These are phyloP conservation scores for Drosophila prosaltans DNA, from an alignment of 1,140 invertebrate genomes.

Conservation along the genomic window DNA sequence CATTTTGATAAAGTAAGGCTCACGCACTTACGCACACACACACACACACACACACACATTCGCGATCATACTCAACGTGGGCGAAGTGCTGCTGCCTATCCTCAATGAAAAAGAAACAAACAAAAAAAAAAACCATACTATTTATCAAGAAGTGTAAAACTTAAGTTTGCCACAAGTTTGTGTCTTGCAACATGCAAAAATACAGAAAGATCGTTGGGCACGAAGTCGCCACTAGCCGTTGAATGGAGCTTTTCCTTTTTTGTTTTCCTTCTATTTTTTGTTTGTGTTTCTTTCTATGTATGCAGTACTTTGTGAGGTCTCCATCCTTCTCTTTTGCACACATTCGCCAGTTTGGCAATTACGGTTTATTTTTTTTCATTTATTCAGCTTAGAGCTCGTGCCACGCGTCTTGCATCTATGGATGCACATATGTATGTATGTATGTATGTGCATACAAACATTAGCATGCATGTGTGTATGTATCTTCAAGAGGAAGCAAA, in stretches of 20 bases:
- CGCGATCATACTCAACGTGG: conserved; percentile 36
- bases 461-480: not conserved
- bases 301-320: conserved; percentile 1
- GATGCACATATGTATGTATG: not conserved
- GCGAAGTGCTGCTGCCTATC: conserved; percentile 34
- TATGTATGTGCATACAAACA: not conserved
- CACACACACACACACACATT: conserved; percentile 22
- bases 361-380: conserved; percentile 25
- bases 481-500: no score
- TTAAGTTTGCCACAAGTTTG: conserved; percentile 51
- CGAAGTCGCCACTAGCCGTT: conserved; percentile 44
- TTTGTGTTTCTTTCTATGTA: not conserved
- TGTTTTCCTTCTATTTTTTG: not conserved
- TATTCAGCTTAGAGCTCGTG: conserved; percentile 47
- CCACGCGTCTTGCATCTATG: conserved; percentile 55
- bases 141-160: conserved; percentile 22
- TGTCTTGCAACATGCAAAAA: conserved; percentile 74
- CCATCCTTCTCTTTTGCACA: conserved; percentile 4
- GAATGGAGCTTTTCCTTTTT: conserved; percentile 6
- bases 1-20: conserved; percentile 42
- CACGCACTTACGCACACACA: conserved; percentile 25
- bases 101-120: conserved; percentile 5
- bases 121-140: conserved; percentile 11
- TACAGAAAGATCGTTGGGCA: conserved; percentile 65
- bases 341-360: conserved; percentile 55